Base-by-base conservation (phyloP, 2,797 vertebrate species). In the Mastacembelus armatus region DNA sequence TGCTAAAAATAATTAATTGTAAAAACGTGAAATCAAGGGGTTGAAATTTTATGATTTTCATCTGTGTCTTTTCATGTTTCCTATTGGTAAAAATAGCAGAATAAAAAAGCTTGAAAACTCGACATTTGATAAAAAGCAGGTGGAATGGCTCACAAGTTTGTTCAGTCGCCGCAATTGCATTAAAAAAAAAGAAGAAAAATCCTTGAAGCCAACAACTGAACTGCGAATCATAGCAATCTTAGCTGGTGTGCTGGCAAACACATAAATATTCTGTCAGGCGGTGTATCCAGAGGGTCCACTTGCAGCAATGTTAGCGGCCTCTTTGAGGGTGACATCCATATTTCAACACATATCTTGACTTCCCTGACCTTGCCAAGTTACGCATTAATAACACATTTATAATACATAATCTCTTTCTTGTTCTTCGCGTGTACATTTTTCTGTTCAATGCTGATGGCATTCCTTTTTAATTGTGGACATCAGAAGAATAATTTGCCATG, bases 351-450 rank as follows among this genome's bases (percentile, higher is more conserved):
- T 83, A 89, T 85, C 88, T 91, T 90, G 89, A 90, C 87, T 92
- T 88, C 62, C 73, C 81, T 49, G 86, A 93, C 93, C 93, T 92
- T 92, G 91, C 86, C 75, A 60, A 87, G 83, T 89, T 90, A 83
- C 74, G 77, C 91, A 89, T 93, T 93, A 92, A 93, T 93, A 93
- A 91, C 90, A 91, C 91, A 92, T 94, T 91, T 91, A 92, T 91
- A 92, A 92, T 92, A 92, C 88, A 92, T 92, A 75, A 89, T 92
- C 80, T 88, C 69, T 83, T 80, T 70, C 89, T 89, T 93, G 92
- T 93, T 92, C 90, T 48, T 49, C 39, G 56, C 71, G 22, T 90
- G 91, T 92, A 88, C 83, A 59, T 83, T 71, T 82, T 67, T 85
- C 83, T 86, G 72, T 83, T 83, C 67, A 52, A 69, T 73, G 40